A percentile compares a stretch with the other conserved stretches of the same genome.
phyloP scores from a whole-genome alignment of 2,888 invertebrate genomes.

The Bruchidius siliquastri region DNA sequence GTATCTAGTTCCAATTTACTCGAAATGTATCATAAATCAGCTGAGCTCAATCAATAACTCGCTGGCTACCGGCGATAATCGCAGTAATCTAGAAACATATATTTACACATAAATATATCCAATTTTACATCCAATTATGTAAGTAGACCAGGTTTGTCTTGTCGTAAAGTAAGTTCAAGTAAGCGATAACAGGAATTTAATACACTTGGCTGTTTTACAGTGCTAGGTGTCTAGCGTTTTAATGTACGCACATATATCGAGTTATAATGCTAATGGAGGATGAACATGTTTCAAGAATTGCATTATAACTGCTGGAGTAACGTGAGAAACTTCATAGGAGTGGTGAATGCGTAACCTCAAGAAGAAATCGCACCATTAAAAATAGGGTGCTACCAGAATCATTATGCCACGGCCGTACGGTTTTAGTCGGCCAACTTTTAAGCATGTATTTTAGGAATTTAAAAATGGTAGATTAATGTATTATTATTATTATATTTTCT shows the following conservation, averaged over 20 bases:
- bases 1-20: neutral
- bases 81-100: neutral
- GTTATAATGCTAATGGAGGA: neutral
- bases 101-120: slow-evolving; percentile 1
- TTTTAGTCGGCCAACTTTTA: too few species aligned
- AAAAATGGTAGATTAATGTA: too few species aligned
- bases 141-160: neutral
- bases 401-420: too few species aligned
- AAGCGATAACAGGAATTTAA: neutral
- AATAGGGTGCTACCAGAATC: too few species aligned
- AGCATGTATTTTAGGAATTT: too few species aligned
- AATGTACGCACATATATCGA: neutral
- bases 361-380: too few species aligned
- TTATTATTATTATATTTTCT: too few species aligned
- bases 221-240: neutral
- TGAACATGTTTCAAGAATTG: neutral
- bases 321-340: neutral
- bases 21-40: neutral
- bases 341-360: neutral
- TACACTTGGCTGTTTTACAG: neutral
- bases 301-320: neutral
- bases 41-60: neutral
- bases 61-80: neutral
- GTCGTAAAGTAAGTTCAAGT: neutral
- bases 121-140: slow-evolving; percentile 2